Conservation (phyloP, 2,888 invertebrate genomes). For the Tromatobia lineatoria region DNA sequence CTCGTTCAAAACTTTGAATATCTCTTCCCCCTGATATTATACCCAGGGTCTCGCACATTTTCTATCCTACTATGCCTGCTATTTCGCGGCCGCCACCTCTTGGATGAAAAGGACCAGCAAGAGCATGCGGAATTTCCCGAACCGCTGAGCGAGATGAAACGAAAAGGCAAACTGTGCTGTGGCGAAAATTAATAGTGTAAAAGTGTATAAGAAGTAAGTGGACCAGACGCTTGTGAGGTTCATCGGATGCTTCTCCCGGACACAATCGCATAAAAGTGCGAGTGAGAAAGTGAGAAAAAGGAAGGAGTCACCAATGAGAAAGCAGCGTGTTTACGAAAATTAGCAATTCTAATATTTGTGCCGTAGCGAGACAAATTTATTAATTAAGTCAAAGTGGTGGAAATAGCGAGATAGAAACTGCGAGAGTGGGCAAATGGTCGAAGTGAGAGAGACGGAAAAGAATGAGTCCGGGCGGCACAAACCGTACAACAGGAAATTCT, state of each 20-base stretch:
- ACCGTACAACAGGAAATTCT: constrained; percentile 61
- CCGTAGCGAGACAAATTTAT: constrained; percentile 77
- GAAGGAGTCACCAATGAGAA: constrained; percentile 30
- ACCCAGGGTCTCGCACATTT: constrained; percentile 29
- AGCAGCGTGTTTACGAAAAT: constrained; percentile 76
- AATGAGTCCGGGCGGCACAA: background rate
- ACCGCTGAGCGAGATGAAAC: constrained; percentile 43
- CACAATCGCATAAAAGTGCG: constrained; percentile 10
- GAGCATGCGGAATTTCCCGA: constrained; percentile 26
- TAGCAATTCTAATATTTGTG: constrained; percentile 80
- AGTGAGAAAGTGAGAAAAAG: constrained; percentile 38
- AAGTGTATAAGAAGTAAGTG: constrained; percentile 52
- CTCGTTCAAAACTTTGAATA: constrained; percentile 64
- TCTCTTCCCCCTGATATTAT: constrained; percentile 54
- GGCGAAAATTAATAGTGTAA: constrained; percentile 74
- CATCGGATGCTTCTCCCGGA: constrained; percentile 37
- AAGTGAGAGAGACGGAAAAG: constrained; percentile 17
- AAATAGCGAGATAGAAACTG: constrained; percentile 51
- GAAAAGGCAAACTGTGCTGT: constrained; percentile 61
- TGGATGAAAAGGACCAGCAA: constrained; percentile 7
- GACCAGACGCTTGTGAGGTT: constrained; percentile 51
- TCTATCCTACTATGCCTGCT: constrained; percentile 31
- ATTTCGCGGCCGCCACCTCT: background rate
- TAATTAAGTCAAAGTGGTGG: constrained; percentile 76
- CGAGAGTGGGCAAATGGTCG: constrained; percentile 53